Evolutionary conservation across 2,113 vertebrate genomes (phyloP), one percentile per base, ranked within the genome.

Genomic region (Muntiacus muntjak): DNA sequence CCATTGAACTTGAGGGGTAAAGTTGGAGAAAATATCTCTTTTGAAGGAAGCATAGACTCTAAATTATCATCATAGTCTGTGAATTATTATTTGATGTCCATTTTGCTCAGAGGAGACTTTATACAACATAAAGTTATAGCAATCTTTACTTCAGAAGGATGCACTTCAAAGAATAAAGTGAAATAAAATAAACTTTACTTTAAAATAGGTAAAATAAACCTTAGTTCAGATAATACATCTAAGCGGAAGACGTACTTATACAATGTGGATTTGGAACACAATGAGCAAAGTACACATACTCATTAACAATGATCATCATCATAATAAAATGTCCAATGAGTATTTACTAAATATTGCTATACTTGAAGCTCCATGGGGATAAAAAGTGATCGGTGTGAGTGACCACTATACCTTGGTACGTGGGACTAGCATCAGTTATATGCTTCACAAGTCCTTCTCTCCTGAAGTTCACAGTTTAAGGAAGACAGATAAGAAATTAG

Each of bases 1-100:
- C 83, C 95, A 1, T 83, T 91, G 33, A 93, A 97, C 96, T 97
- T 98, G 91, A 95, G 28, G 23, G 5, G 74, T 94, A 86, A 89
- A 96, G 26, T 58, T 95, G 36, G 86, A 97, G 74, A 64, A 91
- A 96, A 94, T 52, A 90, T 28, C 87, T 93, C 74, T 84, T 55
- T 52, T 50, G 28, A 94, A 93, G 17, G 26, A 92, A 89, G 19
- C 7, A 71, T 8, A 67, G 60, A 43, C 14, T 71, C 76, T 95
- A 60, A 83, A 85, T 93, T 78, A 94, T 67, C 33, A 97, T 93
- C 57, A 30, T 1, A 95, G 52, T 10, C 45, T 62, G 2, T 58
- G 40, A 64, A 89, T 94, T 90, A 93, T 47, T 91, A 54, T 89
- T 62, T 82, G 33, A 85, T 89, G 16, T 7, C 17, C 19, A 58